Base-by-base conservation (phyloP, 2,888 invertebrate genomes). In the Lithophane ornitopus region DNA sequence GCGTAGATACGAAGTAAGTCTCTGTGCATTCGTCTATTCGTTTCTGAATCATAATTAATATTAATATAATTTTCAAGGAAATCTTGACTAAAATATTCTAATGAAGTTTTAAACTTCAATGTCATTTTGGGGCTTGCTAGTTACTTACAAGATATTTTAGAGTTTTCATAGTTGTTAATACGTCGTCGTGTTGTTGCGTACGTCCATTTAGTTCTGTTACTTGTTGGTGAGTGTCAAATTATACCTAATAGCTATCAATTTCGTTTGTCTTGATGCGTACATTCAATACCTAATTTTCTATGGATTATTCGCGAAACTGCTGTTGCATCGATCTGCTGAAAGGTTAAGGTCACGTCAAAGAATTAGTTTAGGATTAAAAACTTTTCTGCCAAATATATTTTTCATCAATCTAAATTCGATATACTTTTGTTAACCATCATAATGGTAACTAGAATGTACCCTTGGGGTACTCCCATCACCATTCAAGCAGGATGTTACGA, bases 1-100 rank as follows among this genome's bases (percentile, higher is more conserved):
- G 26, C 28, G 26, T 52, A 26, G 14, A 39, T 39, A 59, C 39
- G 58, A 75, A 66, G 39, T 75, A 54, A 39, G 52, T 54, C n/a
- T 44, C 9, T 26, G 28, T 65, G n/a, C 8, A 34, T 22, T 41
- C 16, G 34, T 26, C 26, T 14, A 58, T 76, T 65, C 63, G 14
- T 44, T 65, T 75, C 34, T 34, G 19, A 34, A 49, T 76, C 1
- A 14, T 67, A 19, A 34, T 41, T 19, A 34, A 63, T 58, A 63
- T 52, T 58, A 12, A 56, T 14, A 9, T 58, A 12, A 44, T 52
- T 78, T 78, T 79, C 69, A 78, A 83, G 79, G 80, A 19, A 56
- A 83, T 59, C 79, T 56, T 70, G 39, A 26, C 14, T 8, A 44
- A 34, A 4, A 41, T 78, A 63, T 82, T 82, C 3, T 62, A 34